phyloP scores from a whole-genome alignment of 2,888 invertebrate species.

The Chloroclystis v-ata region DNA sequence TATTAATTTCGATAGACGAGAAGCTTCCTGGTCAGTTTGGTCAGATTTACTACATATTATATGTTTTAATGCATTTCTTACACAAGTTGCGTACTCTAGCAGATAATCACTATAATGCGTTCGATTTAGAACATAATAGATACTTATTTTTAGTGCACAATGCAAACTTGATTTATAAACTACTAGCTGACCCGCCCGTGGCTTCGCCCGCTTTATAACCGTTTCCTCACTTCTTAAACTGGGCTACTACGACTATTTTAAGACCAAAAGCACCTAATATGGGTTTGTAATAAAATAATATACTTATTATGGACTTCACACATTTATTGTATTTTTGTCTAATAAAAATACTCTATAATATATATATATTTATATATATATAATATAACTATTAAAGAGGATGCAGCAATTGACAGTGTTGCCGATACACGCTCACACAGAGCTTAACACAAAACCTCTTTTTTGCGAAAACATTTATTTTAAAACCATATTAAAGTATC shows the following conservation, averaged over 20 bases:
- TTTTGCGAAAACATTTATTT: conserved; percentile 44
- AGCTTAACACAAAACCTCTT: conserved; percentile 55
- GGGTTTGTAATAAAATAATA: conserved; percentile 20
- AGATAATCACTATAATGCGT: no score
- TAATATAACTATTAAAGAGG: conserved; percentile 57
- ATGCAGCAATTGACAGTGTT: conserved; percentile 77
- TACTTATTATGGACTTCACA: conserved; percentile 66
- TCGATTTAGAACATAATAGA: no score
- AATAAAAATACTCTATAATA: conserved; percentile 77
- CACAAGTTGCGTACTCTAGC: no score
- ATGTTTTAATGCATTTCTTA: conserved; percentile 2
- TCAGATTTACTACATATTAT: conserved; percentile 4
- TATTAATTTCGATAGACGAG: not conserved
- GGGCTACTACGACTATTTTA: no score
- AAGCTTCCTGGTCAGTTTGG: conserved; percentile 9
- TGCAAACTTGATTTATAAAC: no score
- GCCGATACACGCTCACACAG: conserved; percentile 64
- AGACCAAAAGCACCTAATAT: not conserved
- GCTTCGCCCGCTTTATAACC: no score
- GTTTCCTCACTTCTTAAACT: no score
- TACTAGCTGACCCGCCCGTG: no score
- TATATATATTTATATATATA: no score
- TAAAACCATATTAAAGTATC: conserved; percentile 44
- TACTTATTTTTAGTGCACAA: no score
- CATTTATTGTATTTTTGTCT: conserved; percentile 79